Evolutionary conservation across 2,797 vertebrate species (phyloP).

Genomic region (Iguana delicatissima): DNA sequence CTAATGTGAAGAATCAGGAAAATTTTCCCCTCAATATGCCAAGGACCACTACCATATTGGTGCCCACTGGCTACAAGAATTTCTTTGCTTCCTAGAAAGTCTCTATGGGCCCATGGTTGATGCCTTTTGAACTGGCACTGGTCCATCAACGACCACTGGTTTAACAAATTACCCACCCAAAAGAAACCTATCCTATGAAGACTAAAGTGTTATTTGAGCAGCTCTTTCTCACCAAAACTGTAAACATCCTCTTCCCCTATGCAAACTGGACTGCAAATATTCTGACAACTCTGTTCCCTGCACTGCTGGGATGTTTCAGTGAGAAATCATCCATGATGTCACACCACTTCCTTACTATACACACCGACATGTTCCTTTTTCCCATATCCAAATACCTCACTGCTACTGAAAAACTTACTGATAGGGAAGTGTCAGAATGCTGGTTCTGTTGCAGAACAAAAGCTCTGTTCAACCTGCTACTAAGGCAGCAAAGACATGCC

Average conservation of each 20-base stretch:
- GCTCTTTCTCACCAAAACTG: neutral
- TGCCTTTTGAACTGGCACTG: too few species aligned
- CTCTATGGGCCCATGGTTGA: too few species aligned
- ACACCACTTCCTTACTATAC: neutral
- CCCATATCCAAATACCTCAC: neutral
- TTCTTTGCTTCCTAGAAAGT: too few species aligned
- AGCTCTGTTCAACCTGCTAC: neutral
- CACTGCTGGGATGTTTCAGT: too few species aligned
- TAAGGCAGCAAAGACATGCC: neutral
- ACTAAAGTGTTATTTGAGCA: neutral
- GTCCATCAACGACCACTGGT: neutral
- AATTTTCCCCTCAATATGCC: too few species aligned
- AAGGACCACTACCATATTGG: too few species aligned
- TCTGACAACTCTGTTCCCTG: neutral
- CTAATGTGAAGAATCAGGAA: too few species aligned
- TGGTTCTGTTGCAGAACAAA: fast-evolving
- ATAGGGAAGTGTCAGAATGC: neutral
- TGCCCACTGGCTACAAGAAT: too few species aligned
- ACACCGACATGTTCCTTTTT: neutral
- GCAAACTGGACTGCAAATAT: neutral
- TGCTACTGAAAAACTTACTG: neutral
- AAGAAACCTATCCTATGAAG: neutral
- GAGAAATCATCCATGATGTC: neutral
- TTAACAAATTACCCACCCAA: neutral
- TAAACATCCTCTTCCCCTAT: neutral